Conservation (phyloP, 2,888 invertebrate genomes). For the Chaetoderma sp. region DNA sequence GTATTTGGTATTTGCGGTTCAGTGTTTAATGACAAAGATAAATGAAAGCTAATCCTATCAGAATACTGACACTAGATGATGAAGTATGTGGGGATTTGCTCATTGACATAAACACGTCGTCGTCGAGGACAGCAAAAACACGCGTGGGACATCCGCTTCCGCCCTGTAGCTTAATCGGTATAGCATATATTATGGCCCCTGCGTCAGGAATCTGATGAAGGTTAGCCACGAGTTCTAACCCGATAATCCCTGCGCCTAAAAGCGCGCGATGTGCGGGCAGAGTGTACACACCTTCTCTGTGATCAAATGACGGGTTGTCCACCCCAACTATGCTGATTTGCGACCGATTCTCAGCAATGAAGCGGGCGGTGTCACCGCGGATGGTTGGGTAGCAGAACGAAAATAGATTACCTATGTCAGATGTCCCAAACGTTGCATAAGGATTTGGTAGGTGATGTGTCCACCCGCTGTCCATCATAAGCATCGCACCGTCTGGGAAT, state of each 20-base stretch:
- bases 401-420: slow-evolving; percentile 27
- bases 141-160: slow-evolving; percentile 77
- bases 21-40: too few species aligned
- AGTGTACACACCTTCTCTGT: too few species aligned
- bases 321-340: slow-evolving; percentile 76
- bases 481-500: slow-evolving; percentile 69
- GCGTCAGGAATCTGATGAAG: slow-evolving; percentile 49
- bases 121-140: slow-evolving; percentile 67
- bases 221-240: slow-evolving; percentile 76
- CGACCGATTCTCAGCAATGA: slow-evolving; percentile 72
- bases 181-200: slow-evolving; percentile 65
- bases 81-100: too few species aligned
- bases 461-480: slow-evolving; percentile 71
- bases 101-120: too few species aligned
- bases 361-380: slow-evolving; percentile 75
- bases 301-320: slow-evolving; percentile 77
- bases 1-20: too few species aligned
- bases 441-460: slow-evolving; percentile 58
- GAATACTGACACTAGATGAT: too few species aligned
- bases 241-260: slow-evolving; percentile 70
- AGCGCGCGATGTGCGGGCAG: slow-evolving; percentile 73
- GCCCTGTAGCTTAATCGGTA: slow-evolving; percentile 76
- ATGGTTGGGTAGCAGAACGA: slow-evolving; percentile 66
- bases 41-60: too few species aligned
- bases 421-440: slow-evolving; percentile 39